Percentiles rank a stretch among this genome's conserved stretches.
These are phyloP conservation scores for Chelonoidis abingdonii DNA, from an alignment of 2,113 vertebrate species.

Conservation along the genomic window DNA sequence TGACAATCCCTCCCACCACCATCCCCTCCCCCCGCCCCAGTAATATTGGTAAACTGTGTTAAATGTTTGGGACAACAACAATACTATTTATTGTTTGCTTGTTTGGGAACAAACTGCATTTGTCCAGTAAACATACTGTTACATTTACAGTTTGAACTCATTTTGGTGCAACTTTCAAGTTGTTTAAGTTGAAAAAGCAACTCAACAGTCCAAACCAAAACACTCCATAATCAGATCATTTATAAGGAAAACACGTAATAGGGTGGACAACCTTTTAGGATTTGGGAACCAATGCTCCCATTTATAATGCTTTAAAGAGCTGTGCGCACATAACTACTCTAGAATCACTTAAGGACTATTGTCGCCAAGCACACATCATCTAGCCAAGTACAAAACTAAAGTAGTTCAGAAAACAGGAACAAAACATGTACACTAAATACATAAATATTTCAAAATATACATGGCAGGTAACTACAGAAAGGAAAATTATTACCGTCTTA, in stretches of 20 bases:
- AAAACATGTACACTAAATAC: neutral
- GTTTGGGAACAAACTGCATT: neutral
- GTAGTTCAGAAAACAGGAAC: neutral
- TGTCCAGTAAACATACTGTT: neutral
- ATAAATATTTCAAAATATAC: neutral
- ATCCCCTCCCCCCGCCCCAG: too few relatives aligned
- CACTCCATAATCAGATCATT: neutral
- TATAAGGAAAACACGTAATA: neutral
- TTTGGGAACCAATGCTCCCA: neutral
- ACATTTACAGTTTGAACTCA: neutral
- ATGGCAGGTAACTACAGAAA: neutral
- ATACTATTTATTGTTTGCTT: neutral
- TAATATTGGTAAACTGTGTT: neutral
- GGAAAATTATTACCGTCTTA: neutral
- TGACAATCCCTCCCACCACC: neutral
- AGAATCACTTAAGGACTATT: neutral
- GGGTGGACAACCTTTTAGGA: neutral
- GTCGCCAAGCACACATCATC: neutral
- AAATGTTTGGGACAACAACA: neutral
- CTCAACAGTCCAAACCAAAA: neutral
- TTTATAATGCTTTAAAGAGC: neutral
- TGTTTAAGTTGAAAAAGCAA: neutral
- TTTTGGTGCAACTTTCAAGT: neutral
- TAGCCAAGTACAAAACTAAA: neutral
- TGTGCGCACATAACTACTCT: neutral